Conservation (phyloP, 2,113 vertebrate species). For the Chionodraco myersi region DNA sequence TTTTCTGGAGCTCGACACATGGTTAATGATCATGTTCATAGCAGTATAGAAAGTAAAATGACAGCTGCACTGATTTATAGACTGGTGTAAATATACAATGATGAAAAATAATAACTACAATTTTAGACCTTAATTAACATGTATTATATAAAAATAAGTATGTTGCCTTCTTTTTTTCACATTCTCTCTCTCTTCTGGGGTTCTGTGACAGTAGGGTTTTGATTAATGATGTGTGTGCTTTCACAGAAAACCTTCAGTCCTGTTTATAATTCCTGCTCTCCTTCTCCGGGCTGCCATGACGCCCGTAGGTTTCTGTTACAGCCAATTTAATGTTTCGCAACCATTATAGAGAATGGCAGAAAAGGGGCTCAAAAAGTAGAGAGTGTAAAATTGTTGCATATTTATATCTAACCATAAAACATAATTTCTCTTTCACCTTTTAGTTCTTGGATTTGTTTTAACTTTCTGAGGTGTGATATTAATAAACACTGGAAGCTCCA, state of each 20-base stretch:
- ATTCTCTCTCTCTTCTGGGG: not conserved
- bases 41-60: not conserved
- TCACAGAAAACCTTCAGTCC: constrained; percentile 9
- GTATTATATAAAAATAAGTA: no score
- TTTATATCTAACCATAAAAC: constrained; percentile 9
- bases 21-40: not conserved
- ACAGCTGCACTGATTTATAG: not conserved
- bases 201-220: not conserved
- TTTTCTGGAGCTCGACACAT: constrained; percentile 11
- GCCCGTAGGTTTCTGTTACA: constrained; percentile 4
- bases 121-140: no score
- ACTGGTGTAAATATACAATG: not conserved
- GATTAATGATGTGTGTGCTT: constrained; percentile 40
- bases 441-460: not conserved
- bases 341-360: not conserved
- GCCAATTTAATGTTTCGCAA: constrained; percentile 11
- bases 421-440: not conserved
- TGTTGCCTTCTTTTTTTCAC: not conserved
- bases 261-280: constrained; percentile 21
- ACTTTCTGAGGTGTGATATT: not conserved
- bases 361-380: not conserved
- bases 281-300: constrained; percentile 4
- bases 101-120: not conserved
- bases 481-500: constrained; percentile 15
- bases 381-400: not conserved